Conservation (phyloP, 2,888 invertebrate species). For the Macropis europaea region DNA sequence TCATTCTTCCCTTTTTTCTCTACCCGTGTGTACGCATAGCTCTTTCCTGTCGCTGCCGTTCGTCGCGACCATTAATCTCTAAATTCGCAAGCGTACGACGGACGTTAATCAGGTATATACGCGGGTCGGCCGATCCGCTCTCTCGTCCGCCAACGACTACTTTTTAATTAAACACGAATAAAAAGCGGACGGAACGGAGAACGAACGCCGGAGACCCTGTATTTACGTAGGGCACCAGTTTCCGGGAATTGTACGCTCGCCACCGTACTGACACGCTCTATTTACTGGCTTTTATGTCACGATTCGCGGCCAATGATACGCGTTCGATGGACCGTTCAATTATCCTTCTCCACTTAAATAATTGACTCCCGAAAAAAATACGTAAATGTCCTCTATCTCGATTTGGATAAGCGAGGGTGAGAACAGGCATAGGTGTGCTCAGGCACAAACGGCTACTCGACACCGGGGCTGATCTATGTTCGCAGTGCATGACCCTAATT, state of each 20-base stretch:
- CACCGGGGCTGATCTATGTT: slow-evolving; percentile 74
- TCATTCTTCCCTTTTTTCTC: slow-evolving; percentile 49
- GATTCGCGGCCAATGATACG: slow-evolving; percentile 56
- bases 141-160: slow-evolving; percentile 48
- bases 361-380: slow-evolving; percentile 63
- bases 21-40: slow-evolving; percentile 50
- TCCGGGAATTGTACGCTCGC: slow-evolving; percentile 37
- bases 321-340: slow-evolving; percentile 42
- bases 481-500: slow-evolving; percentile 79
- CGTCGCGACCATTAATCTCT: slow-evolving; percentile 59
- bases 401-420: slow-evolving; percentile 19
- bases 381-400: slow-evolving; percentile 57
- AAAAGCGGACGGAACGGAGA: slow-evolving; percentile 51
- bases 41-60: slow-evolving; percentile 53
- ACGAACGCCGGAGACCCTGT: slow-evolving; percentile 41
- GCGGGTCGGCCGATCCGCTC: slow-evolving; percentile 44
- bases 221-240: slow-evolving; percentile 57
- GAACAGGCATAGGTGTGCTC: slow-evolving; percentile 41
- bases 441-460: slow-evolving; percentile 59
- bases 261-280: slow-evolving; percentile 28
- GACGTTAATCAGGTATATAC: slow-evolving; percentile 64
- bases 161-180: slow-evolving; percentile 62
- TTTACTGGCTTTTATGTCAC: slow-evolving; percentile 37
- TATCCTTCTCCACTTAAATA: slow-evolving; percentile 46
- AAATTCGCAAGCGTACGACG: slow-evolving; percentile 58